These are phyloP conservation scores for Nomia melanderi DNA, from an alignment of 1,140 invertebrate species.

Conservation along the genomic window DNA sequence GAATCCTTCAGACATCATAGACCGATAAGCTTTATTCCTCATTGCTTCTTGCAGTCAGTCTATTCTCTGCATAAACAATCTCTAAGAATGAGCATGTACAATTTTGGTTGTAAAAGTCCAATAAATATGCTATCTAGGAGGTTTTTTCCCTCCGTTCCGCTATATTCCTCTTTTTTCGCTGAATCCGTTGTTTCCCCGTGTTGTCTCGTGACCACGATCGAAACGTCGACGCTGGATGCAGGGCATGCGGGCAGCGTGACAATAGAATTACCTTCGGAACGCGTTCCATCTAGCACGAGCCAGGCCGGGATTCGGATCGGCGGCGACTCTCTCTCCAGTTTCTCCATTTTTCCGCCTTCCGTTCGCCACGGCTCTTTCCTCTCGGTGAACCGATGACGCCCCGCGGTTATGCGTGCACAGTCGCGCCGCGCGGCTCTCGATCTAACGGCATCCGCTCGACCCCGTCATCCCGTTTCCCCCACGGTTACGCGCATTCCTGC, in stretches of 20 bases:
- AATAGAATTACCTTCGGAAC: constrained; percentile 39
- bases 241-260: background rate
- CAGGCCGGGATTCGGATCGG: constrained; percentile 50
- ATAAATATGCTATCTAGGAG: too few species aligned
- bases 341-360: constrained; percentile 17
- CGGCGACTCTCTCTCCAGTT: constrained; percentile 45
- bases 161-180: background rate
- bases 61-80: too few species aligned
- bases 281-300: constrained; percentile 28
- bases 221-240: constrained; percentile 2
- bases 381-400: constrained; percentile 23
- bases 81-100: too few species aligned
- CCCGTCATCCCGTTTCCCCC: constrained; percentile 49
- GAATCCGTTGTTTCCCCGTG: background rate
- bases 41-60: too few species aligned
- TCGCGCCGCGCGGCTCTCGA: constrained; percentile 48
- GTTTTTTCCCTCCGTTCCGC: too few species aligned
- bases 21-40: too few species aligned
- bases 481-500: constrained; percentile 33
- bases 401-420: background rate
- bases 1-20: too few species aligned
- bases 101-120: too few species aligned
- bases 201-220: background rate
- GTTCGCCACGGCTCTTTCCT: background rate
- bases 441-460: constrained; percentile 64